Evolutionary conservation across 2,113 vertebrate genomes (phyloP), one percentile per base, ranked within the genome.

Genomic region (Atlantisia rogersi): DNA sequence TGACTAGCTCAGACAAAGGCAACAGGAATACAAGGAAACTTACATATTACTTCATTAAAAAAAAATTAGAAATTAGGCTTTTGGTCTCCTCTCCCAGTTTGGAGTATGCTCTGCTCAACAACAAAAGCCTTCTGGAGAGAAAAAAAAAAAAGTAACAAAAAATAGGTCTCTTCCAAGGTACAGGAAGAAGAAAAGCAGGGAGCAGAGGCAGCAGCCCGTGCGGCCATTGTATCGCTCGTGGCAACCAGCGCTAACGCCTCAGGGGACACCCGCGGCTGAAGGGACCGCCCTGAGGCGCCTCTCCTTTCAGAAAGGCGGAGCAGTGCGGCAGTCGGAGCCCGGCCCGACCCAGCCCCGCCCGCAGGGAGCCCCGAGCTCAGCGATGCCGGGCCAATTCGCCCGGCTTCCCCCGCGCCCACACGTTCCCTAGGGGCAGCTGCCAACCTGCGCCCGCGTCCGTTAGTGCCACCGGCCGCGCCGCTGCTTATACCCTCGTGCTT

Each of bases 141-240:
- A 5, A 35, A 32, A 35, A 32, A 16, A 14, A 13, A 28, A 4
- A 46, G 9, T 19, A 46, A 8, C 15, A 11, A 22, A 15, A 28
- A 32, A 59, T 10, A 19, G 10, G 1, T 35, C 18, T 67, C 19
- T 87, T 56, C 32, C 32, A 10, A 60, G n/a, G 26, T 48, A 21
- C 9, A 9, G 11, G 35, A 12, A 24, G 40, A 64, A 40, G 3
- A 26, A 42, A 50, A 80, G 32, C 53, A 21, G 6, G 15, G 11
- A 70, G 12, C 8, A 37, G 29, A 55, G 5, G 8, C 39, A 63
- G 60, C 32, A 81, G 85, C 29, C 5, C 52, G 26, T 0, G 35
- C 2, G 1, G 26, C 28, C 44, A 20, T 20, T 17, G 15, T 0
- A 17, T 5, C 4, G 26, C 46, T 31, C 12, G 18, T 25, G 15